phyloP scores from a whole-genome alignment of 2,797 vertebrate species.

The Sebastes paucispinis region DNA sequence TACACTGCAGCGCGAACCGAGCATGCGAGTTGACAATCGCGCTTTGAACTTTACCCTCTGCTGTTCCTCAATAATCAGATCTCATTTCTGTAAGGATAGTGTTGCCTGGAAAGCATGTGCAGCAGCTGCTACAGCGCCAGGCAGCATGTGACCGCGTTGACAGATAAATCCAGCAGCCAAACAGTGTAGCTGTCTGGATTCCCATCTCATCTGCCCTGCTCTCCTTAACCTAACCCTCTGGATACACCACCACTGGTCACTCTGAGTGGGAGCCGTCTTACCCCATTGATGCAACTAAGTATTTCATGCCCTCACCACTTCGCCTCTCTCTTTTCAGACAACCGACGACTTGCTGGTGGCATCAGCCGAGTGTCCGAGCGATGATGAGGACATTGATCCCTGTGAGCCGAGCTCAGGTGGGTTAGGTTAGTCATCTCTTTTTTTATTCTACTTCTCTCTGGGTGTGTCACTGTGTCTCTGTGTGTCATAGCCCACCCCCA shows the following conservation, averaged over 20 bases:
- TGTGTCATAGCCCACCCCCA: constrained; percentile 56
- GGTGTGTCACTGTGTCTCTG: constrained; percentile 76
- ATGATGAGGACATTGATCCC: constrained; percentile 98
- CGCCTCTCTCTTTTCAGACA: constrained; percentile 82
- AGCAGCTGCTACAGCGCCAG: constrained; percentile 53
- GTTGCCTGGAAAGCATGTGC: constrained; percentile 48
- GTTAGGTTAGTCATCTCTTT: constrained; percentile 99
- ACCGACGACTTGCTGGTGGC: constrained; percentile 95
- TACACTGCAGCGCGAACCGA: constrained; percentile 51
- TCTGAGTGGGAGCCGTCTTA: constrained; percentile 37
- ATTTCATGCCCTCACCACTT: constrained; percentile 31
- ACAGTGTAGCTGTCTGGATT: constrained; percentile 51
- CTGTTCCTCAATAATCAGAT: constrained; percentile 66
- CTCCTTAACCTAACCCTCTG: constrained; percentile 53
- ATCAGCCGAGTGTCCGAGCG: constrained; percentile 97
- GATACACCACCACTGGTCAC: constrained; percentile 29
- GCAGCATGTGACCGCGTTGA: constrained; percentile 54
- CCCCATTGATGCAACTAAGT: constrained; percentile 31
- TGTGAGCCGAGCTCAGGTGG: constrained; percentile 99
- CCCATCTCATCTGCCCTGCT: constrained; percentile 47
- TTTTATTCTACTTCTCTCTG: constrained; percentile 90
- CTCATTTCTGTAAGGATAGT: constrained; percentile 48
- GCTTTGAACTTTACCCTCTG: constrained; percentile 61
- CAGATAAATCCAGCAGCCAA: constrained; percentile 70
- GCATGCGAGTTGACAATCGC: constrained; percentile 57